Evolutionary conservation across 2,113 vertebrate species (phyloP).

Genomic region (Ailuropoda melanoleuca): DNA sequence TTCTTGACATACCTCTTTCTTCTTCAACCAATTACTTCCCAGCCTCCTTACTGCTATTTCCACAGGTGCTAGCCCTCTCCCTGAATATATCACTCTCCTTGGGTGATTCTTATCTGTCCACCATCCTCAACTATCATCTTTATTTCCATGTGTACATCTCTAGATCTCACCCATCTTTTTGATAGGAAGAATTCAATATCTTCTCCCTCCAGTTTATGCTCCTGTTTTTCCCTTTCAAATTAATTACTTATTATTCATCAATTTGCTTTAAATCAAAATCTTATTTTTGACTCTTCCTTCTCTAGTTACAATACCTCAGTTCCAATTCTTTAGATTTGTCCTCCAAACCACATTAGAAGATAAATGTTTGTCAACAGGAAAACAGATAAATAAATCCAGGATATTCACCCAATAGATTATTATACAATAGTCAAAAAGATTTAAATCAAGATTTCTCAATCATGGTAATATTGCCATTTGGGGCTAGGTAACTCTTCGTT

Average conservation of each 20-base stretch:
- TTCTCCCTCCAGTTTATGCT: background rate
- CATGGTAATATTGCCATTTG: background rate
- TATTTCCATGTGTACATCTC: background rate
- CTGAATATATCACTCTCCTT: background rate
- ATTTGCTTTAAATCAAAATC: background rate
- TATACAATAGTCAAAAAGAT: background rate
- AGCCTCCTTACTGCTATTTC: background rate
- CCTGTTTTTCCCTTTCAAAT: background rate
- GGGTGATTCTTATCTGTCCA: background rate
- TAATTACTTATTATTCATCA: constrained; percentile 8
- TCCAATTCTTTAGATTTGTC: background rate
- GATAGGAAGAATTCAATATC: background rate
- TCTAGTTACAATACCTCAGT: background rate
- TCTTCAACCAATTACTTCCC: background rate
- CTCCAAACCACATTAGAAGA: background rate
- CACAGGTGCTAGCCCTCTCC: background rate
- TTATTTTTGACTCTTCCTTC: constrained; percentile 3
- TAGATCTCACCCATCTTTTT: background rate
- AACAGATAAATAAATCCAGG: background rate
- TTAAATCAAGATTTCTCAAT: background rate
- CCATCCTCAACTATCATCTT: background rate
- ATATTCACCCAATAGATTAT: background rate
- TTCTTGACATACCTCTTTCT: background rate
- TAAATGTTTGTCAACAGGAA: background rate
- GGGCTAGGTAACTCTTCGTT: background rate